A percentile compares a stretch with the other conserved stretches of the same genome.
phyloP scores from a whole-genome alignment of 1,140 invertebrate genomes.

The Hycleus phaleratus region DNA sequence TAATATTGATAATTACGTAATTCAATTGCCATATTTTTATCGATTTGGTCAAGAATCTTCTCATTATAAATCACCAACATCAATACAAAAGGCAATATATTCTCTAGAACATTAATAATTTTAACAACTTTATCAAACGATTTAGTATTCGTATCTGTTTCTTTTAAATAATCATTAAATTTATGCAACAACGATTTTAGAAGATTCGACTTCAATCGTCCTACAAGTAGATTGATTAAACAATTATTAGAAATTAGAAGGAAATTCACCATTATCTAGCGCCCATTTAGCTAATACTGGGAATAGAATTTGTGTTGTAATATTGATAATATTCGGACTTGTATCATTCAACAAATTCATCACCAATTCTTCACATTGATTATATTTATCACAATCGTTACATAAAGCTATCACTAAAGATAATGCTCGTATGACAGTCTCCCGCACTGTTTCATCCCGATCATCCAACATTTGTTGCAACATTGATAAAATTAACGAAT shows the following conservation, averaged over 20 bases:
- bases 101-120: conserved; percentile 41
- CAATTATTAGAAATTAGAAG: neutral
- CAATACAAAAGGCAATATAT: conserved; percentile 47
- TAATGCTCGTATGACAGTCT: conserved; percentile 56
- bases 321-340: conserved; percentile 45
- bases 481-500: conserved; percentile 67
- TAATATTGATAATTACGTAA: conserved; percentile 37
- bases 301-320: conserved; percentile 43
- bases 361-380: conserved; percentile 52
- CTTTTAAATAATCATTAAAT: conserved; percentile 30
- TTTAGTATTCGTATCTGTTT: conserved; percentile 25
- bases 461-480: conserved; percentile 71
- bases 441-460: conserved; percentile 56
- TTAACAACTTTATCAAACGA: conserved; percentile 29
- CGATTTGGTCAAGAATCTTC: conserved; percentile 38
- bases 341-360: conserved; percentile 48
- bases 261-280: conserved; percentile 30
- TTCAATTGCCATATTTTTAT: conserved; percentile 39
- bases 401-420: conserved; percentile 57
- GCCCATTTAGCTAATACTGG: conserved; percentile 59
- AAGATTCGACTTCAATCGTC: conserved; percentile 23
- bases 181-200: conserved; percentile 32
- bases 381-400: conserved; percentile 62
- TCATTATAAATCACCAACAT: conserved; percentile 44
- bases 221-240: conserved; percentile 17